Evolutionary conservation across 30 jellyfish, hydroid and myxozoan species (phyloP).

Genomic region (Hydractinia echinata): DNA sequence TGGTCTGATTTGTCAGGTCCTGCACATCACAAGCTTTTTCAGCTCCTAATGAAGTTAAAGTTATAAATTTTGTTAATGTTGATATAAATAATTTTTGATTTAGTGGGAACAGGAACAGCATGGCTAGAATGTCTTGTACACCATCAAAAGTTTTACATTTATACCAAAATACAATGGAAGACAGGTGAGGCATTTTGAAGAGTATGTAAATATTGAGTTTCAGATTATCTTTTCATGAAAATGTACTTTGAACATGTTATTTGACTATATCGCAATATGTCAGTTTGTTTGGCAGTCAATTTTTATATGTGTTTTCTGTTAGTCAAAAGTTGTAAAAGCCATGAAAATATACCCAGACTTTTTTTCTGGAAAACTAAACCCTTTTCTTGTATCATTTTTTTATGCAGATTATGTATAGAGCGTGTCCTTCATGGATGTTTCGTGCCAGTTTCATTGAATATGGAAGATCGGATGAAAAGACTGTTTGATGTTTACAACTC

Average conservation of each 20-base stretch:
- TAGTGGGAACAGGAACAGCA: too few relatives aligned
- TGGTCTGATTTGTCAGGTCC: too few relatives aligned
- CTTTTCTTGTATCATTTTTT: not conserved
- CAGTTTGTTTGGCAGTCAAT: too few relatives aligned
- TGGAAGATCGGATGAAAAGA: slow-evolving; percentile 64
- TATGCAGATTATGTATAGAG: slow-evolving; percentile 71
- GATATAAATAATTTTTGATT: too few relatives aligned
- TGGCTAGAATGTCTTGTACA: slow-evolving; percentile 39
- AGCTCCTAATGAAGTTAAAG: too few relatives aligned
- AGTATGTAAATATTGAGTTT: too few relatives aligned
- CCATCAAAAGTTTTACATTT: slow-evolving; percentile 60
- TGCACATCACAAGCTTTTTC: too few relatives aligned
- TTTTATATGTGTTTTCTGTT: too few relatives aligned
- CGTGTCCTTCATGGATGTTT: slow-evolving; percentile 87
- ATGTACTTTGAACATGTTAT: not conserved
- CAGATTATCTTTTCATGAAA: not conserved
- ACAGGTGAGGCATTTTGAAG: slow-evolving; percentile 50
- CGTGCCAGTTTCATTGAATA: slow-evolving; percentile 75
- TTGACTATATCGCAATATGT: too few relatives aligned
- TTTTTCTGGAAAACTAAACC: not conserved
- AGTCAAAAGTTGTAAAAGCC: too few relatives aligned
- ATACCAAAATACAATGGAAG: slow-evolving; percentile 73
- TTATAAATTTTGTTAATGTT: too few relatives aligned
- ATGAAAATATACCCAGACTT: too few relatives aligned
- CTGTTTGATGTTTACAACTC: slow-evolving; percentile 51